Conservation (phyloP, 2,888 invertebrate species). For the Coleophora flavipennella region DNA sequence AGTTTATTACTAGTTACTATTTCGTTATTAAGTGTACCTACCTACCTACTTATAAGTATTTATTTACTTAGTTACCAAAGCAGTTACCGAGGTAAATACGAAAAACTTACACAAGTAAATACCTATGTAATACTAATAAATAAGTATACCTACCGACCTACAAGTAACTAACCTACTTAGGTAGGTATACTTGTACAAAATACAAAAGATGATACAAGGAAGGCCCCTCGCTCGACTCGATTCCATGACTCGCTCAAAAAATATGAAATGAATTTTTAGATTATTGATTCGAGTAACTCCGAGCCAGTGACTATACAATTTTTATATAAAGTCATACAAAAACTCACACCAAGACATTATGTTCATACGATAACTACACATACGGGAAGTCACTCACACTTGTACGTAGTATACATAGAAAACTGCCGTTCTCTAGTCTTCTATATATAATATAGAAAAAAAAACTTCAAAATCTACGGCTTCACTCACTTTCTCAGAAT, state of each 20-base stretch:
- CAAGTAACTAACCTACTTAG: too few relatives aligned
- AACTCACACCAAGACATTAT: slow-evolving; percentile 34
- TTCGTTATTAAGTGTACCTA: too few relatives aligned
- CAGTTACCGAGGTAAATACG: too few relatives aligned
- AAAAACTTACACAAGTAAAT: too few relatives aligned
- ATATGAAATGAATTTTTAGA: slow-evolving; percentile 59
- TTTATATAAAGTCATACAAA: slow-evolving; percentile 55
- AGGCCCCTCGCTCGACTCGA: background rate
- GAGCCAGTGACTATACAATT: slow-evolving; percentile 49
- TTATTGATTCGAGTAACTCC: slow-evolving; percentile 53
- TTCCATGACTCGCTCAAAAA: slow-evolving; percentile 35
- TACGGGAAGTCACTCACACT: slow-evolving; percentile 60
- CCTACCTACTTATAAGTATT: too few relatives aligned
- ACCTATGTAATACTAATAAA: too few relatives aligned
- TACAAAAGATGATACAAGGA: background rate
- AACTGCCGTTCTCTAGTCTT: slow-evolving; percentile 57
- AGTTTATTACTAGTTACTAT: too few relatives aligned
- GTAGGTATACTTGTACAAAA: too few relatives aligned
- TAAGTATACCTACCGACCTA: too few relatives aligned
- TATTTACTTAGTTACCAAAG: too few relatives aligned
- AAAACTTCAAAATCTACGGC: slow-evolving; percentile 70
- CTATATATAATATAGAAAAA: slow-evolving; percentile 56
- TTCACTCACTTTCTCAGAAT: slow-evolving; percentile 43
- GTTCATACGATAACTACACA: slow-evolving; percentile 52
- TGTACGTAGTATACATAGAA: slow-evolving; percentile 53